Conservation (phyloP, 2,888 invertebrate species). For the Blera fallax region DNA sequence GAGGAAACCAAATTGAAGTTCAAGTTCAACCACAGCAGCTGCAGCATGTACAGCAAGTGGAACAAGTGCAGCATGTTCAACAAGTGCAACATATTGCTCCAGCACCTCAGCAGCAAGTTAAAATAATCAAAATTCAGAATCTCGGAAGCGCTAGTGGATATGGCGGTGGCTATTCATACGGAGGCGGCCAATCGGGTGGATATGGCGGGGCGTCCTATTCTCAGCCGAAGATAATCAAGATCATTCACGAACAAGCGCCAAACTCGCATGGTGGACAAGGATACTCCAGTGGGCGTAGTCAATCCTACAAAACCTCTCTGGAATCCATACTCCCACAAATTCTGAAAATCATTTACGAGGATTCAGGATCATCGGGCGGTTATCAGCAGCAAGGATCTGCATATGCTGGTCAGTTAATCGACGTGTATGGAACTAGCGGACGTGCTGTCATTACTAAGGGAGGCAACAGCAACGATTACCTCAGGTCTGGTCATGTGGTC, state of each 20-base stretch:
- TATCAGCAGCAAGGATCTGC: not conserved
- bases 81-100: not conserved
- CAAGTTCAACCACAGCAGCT: constrained; percentile 35
- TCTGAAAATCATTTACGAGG: constrained; percentile 27
- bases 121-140: constrained; percentile 29
- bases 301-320: constrained; percentile 44
- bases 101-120: constrained; percentile 23
- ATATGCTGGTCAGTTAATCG: constrained; percentile 1
- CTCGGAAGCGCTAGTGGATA: not conserved
- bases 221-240: constrained; percentile 49
- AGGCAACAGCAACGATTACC: constrained; percentile 1
- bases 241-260: constrained; percentile 43
- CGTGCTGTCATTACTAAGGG: not conserved
- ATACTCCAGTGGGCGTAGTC: constrained; percentile 11
- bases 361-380: constrained; percentile 24
- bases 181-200: not conserved
- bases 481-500: constrained; percentile 52
- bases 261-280: not conserved
- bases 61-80: constrained; percentile 24
- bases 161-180: not conserved
- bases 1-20: constrained; percentile 9
- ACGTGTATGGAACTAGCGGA: constrained; percentile 41
- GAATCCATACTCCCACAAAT: constrained; percentile 50
- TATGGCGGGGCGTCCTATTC: not conserved
- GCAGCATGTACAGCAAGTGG: constrained; percentile 4